Evolutionary conservation across 2,888 invertebrate species (phyloP).

Genomic region (Capitulum mitella): DNA sequence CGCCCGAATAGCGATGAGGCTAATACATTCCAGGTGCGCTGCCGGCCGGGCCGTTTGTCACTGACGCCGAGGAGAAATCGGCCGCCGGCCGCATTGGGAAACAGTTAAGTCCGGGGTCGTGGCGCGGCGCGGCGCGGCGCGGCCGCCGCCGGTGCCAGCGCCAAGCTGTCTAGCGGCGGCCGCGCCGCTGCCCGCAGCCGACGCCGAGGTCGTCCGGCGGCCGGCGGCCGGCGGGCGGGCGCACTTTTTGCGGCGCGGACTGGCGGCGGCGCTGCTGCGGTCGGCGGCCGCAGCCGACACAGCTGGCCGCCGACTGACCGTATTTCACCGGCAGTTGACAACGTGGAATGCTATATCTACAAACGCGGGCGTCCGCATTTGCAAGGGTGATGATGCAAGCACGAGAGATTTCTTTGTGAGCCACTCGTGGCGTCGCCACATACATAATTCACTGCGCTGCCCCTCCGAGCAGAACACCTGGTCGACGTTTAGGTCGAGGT

Average conservation of each 20-base stretch:
- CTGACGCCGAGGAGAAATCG: not conserved
- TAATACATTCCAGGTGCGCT: not conserved
- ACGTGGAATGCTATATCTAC: too few species aligned
- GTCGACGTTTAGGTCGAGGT: not conserved
- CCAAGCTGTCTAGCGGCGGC: not conserved
- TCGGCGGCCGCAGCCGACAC: too few species aligned
- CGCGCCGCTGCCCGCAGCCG: not conserved
- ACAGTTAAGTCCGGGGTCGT: conserved; percentile 1
- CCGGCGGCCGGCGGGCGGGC: not conserved
- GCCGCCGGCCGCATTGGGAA: not conserved
- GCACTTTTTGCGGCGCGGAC: not conserved
- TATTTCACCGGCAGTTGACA: too few species aligned
- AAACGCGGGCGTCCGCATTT: too few species aligned
- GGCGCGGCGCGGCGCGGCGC: not conserved
- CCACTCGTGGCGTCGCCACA: not conserved
- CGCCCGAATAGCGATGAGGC: conserved; percentile 4
- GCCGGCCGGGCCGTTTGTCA: not conserved
- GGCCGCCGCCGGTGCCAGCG: not conserved
- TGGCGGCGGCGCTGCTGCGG: too few species aligned
- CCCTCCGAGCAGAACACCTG: not conserved
- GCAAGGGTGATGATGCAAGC: too few species aligned
- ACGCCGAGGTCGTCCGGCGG: not conserved
- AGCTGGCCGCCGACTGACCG: too few species aligned
- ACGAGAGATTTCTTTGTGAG: too few species aligned
- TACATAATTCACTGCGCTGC: not conserved